A percentile compares a stretch with the other conserved stretches of the same genome.
These are phyloP conservation scores for Choristoneura fumiferana DNA, from an alignment of 1,140 invertebrate species.

Conservation along the genomic window DNA sequence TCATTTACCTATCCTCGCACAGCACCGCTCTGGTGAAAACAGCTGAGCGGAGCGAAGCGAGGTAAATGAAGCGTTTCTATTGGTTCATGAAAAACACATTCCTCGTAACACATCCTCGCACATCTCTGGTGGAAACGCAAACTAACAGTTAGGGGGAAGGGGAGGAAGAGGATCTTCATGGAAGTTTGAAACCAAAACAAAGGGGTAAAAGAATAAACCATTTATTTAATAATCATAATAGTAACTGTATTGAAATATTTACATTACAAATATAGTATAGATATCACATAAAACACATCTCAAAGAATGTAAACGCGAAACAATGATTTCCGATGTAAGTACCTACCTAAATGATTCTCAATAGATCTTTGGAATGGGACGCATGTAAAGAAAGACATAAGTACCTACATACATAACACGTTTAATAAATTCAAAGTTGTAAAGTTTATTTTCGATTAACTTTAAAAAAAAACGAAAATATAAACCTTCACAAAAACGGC, in stretches of 20 bases:
- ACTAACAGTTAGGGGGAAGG: too few relatives aligned
- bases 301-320: slow-evolving; percentile 60
- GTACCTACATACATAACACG: slow-evolving; percentile 17
- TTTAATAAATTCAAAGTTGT: slow-evolving; percentile 11
- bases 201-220: slow-evolving; percentile 68
- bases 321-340: slow-evolving; percentile 40
- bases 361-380: slow-evolving; percentile 61
- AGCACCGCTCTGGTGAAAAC: too few relatives aligned
- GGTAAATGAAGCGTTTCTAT: too few relatives aligned
- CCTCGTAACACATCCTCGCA: too few relatives aligned
- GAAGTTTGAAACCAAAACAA: slow-evolving; percentile 46
- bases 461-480: too few relatives aligned
- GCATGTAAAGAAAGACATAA: slow-evolving; percentile 15
- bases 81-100: too few relatives aligned
- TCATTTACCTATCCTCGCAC: too few relatives aligned
- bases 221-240: slow-evolving; percentile 65
- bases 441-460: too few relatives aligned
- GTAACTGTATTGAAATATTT: slow-evolving; percentile 66
- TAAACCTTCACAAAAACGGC: too few relatives aligned
- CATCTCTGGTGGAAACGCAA: too few relatives aligned
- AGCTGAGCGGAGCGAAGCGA: too few relatives aligned
- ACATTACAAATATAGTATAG: slow-evolving; percentile 60
- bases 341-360: slow-evolving; percentile 38
- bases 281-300: slow-evolving; percentile 69
- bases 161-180: too few relatives aligned